These are phyloP conservation scores for Scaptomyza reducta DNA, from an alignment of 2,888 invertebrate genomes.

Conservation along the genomic window DNA sequence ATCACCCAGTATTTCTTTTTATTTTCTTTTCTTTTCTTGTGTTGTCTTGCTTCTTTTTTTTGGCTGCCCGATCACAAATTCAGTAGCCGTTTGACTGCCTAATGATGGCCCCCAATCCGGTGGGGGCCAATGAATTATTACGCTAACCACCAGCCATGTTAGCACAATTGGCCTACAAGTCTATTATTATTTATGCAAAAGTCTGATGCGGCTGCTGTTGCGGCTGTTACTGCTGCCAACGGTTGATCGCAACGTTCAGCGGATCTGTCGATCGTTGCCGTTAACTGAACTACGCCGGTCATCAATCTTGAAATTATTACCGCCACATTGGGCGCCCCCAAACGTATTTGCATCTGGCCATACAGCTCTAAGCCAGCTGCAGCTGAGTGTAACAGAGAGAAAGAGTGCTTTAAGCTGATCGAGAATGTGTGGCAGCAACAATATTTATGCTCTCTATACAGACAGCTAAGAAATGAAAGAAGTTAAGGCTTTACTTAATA, in stretches of 20 bases:
- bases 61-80: constrained; percentile 65
- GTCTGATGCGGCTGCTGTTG: constrained; percentile 50
- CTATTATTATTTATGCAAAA: constrained; percentile 77
- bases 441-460: constrained; percentile 3
- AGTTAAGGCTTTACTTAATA: constrained; percentile 9
- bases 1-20: neutral
- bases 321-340: constrained; percentile 55
- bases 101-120: constrained; percentile 65
- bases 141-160: constrained; percentile 77
- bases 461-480: constrained; percentile 1
- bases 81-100: constrained; percentile 78
- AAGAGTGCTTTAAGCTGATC: constrained; percentile 25
- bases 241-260: constrained; percentile 52
- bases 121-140: constrained; percentile 69
- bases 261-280: constrained; percentile 63
- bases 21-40: neutral
- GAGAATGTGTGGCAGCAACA: constrained; percentile 19
- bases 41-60: constrained; percentile 33
- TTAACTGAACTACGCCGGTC: constrained; percentile 74
- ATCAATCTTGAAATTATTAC: constrained; percentile 78
- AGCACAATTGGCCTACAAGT: constrained; percentile 79
- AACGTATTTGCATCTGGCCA: constrained; percentile 65
- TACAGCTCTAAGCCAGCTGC: constrained; percentile 13
- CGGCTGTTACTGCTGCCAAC: constrained; percentile 28
- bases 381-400: neutral